A percentile compares a stretch with the other conserved stretches of the same genome.
phyloP scores from a whole-genome alignment of 2,888 invertebrate species.

The Drosophila cracens region DNA sequence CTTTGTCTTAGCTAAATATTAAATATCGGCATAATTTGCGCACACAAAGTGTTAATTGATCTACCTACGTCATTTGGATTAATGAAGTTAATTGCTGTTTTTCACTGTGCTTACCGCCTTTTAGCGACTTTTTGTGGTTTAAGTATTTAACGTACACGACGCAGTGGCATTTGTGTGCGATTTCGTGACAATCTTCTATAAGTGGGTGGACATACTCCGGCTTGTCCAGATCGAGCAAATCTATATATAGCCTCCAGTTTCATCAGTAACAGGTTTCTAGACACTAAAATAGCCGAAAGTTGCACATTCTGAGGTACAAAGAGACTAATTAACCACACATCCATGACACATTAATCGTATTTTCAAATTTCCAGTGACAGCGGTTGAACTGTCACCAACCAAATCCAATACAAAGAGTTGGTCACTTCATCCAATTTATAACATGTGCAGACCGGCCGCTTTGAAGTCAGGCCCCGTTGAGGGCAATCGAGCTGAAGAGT shows the following conservation, averaged over 20 bases:
- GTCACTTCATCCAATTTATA: not conserved
- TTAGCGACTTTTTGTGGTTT: slow-evolving; percentile 66
- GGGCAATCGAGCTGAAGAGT: not conserved
- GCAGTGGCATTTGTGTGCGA: slow-evolving; percentile 33
- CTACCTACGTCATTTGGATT: slow-evolving; percentile 59
- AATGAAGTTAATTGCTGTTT: slow-evolving; percentile 50
- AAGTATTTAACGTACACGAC: slow-evolving; percentile 48
- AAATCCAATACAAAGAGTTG: not conserved
- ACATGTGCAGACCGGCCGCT: not conserved
- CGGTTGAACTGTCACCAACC: slow-evolving; percentile 25
- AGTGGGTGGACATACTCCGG: slow-evolving; percentile 58
- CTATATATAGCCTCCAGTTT: slow-evolving; percentile 49
- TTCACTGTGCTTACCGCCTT: slow-evolving; percentile 29
- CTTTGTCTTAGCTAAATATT: slow-evolving; percentile 32
- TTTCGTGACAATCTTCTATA: slow-evolving; percentile 59
- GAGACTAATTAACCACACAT: slow-evolving; percentile 34
- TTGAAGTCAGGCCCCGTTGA: not conserved
- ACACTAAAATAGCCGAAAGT: slow-evolving; percentile 27
- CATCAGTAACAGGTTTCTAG: slow-evolving; percentile 34
- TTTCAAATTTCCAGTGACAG: slow-evolving; percentile 31
- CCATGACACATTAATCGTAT: slow-evolving; percentile 34
- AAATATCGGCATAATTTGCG: slow-evolving; percentile 32
- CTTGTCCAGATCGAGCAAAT: slow-evolving; percentile 4
- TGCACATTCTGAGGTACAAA: slow-evolving; percentile 27
- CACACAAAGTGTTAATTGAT: slow-evolving; percentile 56